Evolutionary conservation across 2,113 vertebrate genomes (phyloP).

Genomic region (Nyctibius bracteatus): DNA sequence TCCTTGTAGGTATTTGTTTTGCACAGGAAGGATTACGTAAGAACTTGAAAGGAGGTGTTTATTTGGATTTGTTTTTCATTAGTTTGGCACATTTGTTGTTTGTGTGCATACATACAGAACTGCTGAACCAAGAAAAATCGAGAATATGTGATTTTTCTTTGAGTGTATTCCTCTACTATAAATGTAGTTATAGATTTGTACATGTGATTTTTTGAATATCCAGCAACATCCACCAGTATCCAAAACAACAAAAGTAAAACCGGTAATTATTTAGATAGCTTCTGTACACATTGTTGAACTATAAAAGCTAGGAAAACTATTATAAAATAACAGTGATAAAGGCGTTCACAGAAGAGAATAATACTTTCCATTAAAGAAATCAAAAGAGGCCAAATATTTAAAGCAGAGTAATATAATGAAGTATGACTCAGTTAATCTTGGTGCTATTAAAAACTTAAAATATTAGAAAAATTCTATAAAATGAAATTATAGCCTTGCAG

Average conservation of each 20-base stretch:
- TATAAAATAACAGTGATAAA: background rate
- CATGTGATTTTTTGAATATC: background rate
- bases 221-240: background rate
- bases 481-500: constrained; percentile 24
- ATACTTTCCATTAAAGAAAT: background rate
- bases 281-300: background rate
- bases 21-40: background rate
- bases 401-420: constrained; percentile 28
- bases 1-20: background rate
- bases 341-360: background rate
- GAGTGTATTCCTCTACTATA: background rate
- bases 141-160: background rate
- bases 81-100: background rate
- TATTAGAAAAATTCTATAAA: constrained; percentile 56
- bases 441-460: constrained; percentile 54
- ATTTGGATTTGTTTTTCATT: background rate
- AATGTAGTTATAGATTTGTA: background rate
- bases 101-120: background rate
- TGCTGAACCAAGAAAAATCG: background rate
- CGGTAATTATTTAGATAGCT: background rate
- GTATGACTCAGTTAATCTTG: constrained; percentile 43
- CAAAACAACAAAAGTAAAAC: background rate
- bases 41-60: background rate
- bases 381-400: constrained; percentile 27
- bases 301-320: background rate